phyloP scores from a whole-genome alignment of 2,797 vertebrate species.

The Oreochromis mossambicus region DNA sequence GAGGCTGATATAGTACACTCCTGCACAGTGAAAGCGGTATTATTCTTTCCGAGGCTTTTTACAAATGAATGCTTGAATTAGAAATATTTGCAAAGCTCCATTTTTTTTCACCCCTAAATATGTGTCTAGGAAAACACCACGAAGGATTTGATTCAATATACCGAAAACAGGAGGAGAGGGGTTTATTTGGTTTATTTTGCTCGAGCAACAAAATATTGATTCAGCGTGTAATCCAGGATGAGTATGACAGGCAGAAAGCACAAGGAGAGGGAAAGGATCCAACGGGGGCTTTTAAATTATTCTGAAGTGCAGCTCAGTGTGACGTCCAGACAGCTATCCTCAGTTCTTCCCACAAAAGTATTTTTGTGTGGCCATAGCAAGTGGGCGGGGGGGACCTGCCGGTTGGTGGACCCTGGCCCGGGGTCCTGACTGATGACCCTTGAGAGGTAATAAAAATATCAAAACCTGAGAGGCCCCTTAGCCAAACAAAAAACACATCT shows the following conservation, averaged over 20 bases:
- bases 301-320: constrained; percentile 79
- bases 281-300: constrained; percentile 81
- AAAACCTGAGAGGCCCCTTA: constrained; percentile 77
- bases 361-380: constrained; percentile 72
- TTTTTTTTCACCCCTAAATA: constrained; percentile 39
- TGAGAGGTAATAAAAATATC: constrained; percentile 82
- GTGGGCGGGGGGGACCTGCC: constrained; percentile 51
- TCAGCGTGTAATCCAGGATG: constrained; percentile 72
- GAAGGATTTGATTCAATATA: constrained; percentile 62
- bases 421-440: constrained; percentile 72
- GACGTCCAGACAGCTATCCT: constrained; percentile 81
- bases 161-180: constrained; percentile 51
- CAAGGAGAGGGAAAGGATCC: constrained; percentile 71
- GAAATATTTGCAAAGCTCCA: constrained; percentile 70
- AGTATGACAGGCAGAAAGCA: constrained; percentile 68
- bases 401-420: constrained; percentile 49
- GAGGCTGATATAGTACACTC: constrained; percentile 62
- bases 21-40: constrained; percentile 50
- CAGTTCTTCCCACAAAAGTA: constrained; percentile 80
- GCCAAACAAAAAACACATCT: constrained; percentile 83
- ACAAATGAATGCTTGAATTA: constrained; percentile 78
- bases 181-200: constrained; percentile 71
- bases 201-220: constrained; percentile 72
- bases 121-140: constrained; percentile 55
- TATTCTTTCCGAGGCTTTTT: constrained; percentile 76